These are phyloP conservation scores for Andinoacara biseriatus DNA, from an alignment of 2,113 vertebrate genomes.

Conservation along the genomic window DNA sequence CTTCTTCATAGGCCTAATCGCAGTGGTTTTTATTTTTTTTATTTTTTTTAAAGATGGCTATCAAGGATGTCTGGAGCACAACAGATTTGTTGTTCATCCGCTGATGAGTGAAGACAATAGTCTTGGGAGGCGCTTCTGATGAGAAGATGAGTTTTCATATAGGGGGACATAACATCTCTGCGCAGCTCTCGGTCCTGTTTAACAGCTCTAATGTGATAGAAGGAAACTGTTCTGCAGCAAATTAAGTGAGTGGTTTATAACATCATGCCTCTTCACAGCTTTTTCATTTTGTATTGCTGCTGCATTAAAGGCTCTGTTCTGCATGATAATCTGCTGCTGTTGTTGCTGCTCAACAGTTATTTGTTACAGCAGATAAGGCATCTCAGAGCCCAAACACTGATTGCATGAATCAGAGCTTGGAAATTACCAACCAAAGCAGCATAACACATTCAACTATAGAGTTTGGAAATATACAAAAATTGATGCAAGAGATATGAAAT, in stretches of 20 bases:
- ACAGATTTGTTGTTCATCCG: slow-evolving; percentile 65
- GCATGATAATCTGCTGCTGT: slow-evolving; percentile 60
- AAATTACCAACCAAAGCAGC: slow-evolving; percentile 55
- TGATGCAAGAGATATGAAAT: slow-evolving; percentile 38
- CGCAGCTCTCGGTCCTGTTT: slow-evolving; percentile 58
- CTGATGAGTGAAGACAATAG: slow-evolving; percentile 65
- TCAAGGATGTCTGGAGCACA: slow-evolving; percentile 53
- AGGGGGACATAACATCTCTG: slow-evolving; percentile 54
- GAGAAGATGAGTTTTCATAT: slow-evolving; percentile 65
- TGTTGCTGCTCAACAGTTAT: slow-evolving; percentile 66
- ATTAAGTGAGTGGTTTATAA: slow-evolving; percentile 69
- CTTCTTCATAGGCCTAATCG: slow-evolving; percentile 57
- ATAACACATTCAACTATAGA: slow-evolving; percentile 27
- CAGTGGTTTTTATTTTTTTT: slow-evolving; percentile 31
- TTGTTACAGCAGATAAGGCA: slow-evolving; percentile 69
- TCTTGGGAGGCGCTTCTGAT: slow-evolving; percentile 59
- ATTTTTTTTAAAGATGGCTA: slow-evolving; percentile 53
- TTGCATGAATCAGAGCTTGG: slow-evolving; percentile 50
- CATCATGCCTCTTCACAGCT: slow-evolving; percentile 67
- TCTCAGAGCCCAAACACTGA: slow-evolving; percentile 48
- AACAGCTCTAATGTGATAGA: slow-evolving; percentile 71
- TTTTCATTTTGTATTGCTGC: slow-evolving; percentile 61
- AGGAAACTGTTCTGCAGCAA: slow-evolving; percentile 66
- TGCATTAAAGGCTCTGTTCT: slow-evolving; percentile 66
- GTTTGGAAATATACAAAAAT: slow-evolving; percentile 33